Conservation (phyloP, 2,113 vertebrate genomes). For the Hydrolagus affinis region DNA sequence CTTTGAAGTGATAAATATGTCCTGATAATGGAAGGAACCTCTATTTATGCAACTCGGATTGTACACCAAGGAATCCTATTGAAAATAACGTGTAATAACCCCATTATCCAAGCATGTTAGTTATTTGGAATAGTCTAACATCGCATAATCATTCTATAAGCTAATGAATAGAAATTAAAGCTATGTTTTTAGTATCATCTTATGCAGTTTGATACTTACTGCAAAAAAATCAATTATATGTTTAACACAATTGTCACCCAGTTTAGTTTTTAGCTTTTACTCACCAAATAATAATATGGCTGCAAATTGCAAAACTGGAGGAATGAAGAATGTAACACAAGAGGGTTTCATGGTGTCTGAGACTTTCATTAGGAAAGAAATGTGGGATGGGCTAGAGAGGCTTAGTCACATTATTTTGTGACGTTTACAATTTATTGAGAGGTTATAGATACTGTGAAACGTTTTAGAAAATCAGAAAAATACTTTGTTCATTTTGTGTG, state of each 20-base stretch:
- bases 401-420: slow-evolving; percentile 1
- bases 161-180: background rate
- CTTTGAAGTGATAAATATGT: no score
- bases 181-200: background rate
- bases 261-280: background rate
- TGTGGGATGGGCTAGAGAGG: background rate
- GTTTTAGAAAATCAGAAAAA: background rate
- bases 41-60: no score
- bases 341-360: background rate
- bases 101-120: background rate
- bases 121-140: background rate
- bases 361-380: background rate
- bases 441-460: background rate
- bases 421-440: background rate
- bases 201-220: no score
- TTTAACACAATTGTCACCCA: no score
- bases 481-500: background rate
- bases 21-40: no score
- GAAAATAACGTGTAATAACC: background rate
- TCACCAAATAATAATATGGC: background rate
- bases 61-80: background rate
- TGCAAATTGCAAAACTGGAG: background rate
- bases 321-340: background rate
- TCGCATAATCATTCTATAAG: background rate
- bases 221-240: no score